These are phyloP conservation scores for Ondatra zibethicus DNA, from an alignment of 2,113 vertebrate genomes.

Conservation along the genomic window DNA sequence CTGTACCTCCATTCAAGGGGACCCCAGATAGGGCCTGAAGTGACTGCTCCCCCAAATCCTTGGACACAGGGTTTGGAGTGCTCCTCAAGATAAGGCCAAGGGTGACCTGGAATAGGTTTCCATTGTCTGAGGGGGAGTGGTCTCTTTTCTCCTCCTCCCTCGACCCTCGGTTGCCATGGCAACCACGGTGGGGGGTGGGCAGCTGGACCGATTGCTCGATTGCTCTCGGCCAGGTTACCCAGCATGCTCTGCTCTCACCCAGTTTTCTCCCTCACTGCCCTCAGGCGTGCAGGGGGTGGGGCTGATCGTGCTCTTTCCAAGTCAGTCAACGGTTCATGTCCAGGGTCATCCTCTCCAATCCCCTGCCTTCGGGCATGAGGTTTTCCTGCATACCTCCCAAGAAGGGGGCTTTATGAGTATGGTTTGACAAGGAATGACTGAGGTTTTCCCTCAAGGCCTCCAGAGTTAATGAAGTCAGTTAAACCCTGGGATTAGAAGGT, in stretches of 20 bases:
- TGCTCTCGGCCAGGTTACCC: constrained; percentile 73
- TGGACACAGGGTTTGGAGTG: accelerated
- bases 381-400: constrained; percentile 41
- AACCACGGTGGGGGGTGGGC: constrained; percentile 67
- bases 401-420: constrained; percentile 23
- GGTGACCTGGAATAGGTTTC: constrained; percentile 72
- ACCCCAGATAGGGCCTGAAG: neutral
- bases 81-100: constrained; percentile 51
- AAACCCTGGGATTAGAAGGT: constrained; percentile 82
- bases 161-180: constrained; percentile 60
- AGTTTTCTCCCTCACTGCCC: constrained; percentile 75
- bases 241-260: constrained; percentile 78
- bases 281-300: neutral
- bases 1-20: neutral
- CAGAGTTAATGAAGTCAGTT: constrained; percentile 81
- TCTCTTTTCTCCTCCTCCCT: constrained; percentile 55
- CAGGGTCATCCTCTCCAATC: constrained; percentile 26
- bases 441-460: constrained; percentile 59
- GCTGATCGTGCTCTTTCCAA: constrained; percentile 22
- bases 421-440: constrained; percentile 57
- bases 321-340: neutral
- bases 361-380: neutral
- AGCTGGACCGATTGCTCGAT: constrained; percentile 66
- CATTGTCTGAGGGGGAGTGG: constrained; percentile 77
- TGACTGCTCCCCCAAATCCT: neutral